Evolutionary conservation across 2,113 vertebrate genomes (phyloP).

Genomic region (Podocnemis expansa): DNA sequence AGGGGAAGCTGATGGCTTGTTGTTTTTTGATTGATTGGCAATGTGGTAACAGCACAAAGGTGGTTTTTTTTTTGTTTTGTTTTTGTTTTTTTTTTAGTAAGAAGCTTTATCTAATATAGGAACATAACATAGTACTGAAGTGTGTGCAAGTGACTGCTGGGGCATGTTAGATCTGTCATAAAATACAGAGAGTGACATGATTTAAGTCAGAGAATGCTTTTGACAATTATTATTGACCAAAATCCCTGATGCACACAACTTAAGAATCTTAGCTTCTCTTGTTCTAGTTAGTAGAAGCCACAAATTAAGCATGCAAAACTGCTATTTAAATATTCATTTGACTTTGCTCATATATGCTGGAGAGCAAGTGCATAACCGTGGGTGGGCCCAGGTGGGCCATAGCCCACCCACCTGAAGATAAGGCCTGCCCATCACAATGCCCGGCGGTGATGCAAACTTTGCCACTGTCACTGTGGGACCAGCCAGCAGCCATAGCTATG

Average conservation of each 20-base stretch:
- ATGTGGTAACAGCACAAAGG: not conserved
- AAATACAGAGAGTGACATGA: not conserved
- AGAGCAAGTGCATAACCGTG: no score
- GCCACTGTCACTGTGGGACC: no score
- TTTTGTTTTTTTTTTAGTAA: no score
- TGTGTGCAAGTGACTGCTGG: fast-evolving
- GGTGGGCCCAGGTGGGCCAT: no score
- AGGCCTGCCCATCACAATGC: no score
- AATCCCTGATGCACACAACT: fast-evolving
- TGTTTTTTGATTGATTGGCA: not conserved
- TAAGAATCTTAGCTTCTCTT: fast-evolving
- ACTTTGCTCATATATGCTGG: not conserved
- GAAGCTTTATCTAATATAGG: not conserved
- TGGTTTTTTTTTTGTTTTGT: no score
- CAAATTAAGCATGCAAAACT: not conserved
- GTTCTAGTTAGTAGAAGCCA: not conserved
- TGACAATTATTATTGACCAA: not conserved
- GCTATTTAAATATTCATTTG: not conserved
- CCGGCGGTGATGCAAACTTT: no score
- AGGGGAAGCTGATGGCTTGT: not conserved
- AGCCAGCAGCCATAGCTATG: no score
- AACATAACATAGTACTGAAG: fast-evolving
- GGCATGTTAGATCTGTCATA: not conserved
- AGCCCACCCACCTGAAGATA: no score
- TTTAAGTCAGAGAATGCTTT: fast-evolving